phyloP scores from a whole-genome alignment of 2,113 vertebrate species.

The Sporophila hypoxantha region DNA sequence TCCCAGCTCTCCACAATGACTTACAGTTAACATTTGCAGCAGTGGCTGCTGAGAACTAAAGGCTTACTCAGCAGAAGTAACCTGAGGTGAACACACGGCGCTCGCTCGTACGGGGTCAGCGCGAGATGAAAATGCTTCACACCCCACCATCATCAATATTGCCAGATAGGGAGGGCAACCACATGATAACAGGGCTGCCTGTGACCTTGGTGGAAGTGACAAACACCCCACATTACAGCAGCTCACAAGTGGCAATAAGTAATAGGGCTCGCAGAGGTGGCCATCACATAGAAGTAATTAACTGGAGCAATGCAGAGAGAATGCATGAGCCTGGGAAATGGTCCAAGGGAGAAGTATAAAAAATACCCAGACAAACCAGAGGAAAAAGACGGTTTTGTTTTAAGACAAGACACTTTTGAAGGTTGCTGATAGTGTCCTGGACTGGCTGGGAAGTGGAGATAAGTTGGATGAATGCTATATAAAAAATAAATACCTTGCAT shows the following conservation, averaged over 20 bases:
- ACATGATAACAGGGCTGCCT: constrained; percentile 25
- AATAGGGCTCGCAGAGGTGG: constrained; percentile 45
- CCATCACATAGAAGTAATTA: constrained; percentile 71
- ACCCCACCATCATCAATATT: constrained; percentile 24
- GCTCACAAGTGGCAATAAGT: constrained; percentile 60
- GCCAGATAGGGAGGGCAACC: neutral
- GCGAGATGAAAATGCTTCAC: neutral
- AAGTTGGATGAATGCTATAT: neutral
- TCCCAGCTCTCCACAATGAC: constrained; percentile 15
- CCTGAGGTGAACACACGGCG: neutral
- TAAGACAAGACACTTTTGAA: neutral
- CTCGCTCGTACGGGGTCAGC: neutral
- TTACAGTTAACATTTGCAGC: constrained; percentile 52
- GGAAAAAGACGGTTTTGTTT: constrained; percentile 16
- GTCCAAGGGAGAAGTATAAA: constrained; percentile 56
- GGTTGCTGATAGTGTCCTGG: constrained; percentile 2
- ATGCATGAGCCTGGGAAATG: constrained; percentile 61
- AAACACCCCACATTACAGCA: constrained; percentile 41
- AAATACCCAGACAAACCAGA: neutral
- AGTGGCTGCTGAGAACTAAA: constrained; percentile 1
- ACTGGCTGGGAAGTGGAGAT: constrained; percentile 5
- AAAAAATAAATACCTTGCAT: neutral
- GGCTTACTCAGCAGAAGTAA: constrained; percentile 37
- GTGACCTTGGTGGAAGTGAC: constrained; percentile 58
- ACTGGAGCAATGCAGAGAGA: constrained; percentile 29